A percentile compares a stretch with the other conserved stretches of the same genome.
Conservation (phyloP, 1,140 invertebrate species). For the Euwallacea fornicatus region DNA sequence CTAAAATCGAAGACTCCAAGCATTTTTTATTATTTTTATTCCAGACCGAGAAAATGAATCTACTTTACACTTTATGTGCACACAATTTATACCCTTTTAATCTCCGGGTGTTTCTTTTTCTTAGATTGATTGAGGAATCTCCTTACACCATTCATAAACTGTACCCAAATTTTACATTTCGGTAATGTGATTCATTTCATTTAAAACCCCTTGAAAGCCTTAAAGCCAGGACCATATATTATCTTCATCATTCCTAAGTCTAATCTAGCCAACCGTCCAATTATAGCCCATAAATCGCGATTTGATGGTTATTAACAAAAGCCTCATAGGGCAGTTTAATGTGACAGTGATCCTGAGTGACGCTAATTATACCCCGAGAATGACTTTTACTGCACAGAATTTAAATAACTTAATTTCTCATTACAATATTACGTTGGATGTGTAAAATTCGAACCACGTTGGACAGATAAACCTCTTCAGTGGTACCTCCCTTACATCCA, state of each 20-base stretch:
- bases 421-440: too few relatives aligned
- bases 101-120: too few relatives aligned
- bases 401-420: too few relatives aligned
- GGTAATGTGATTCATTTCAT: neutral
- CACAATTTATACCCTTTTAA: too few relatives aligned
- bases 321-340: neutral
- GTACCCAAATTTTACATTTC: neutral
- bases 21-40: too few relatives aligned
- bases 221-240: neutral
- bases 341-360: neutral
- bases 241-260: neutral
- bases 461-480: too few relatives aligned
- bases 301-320: slow-evolving; percentile 3
- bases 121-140: too few relatives aligned
- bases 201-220: neutral
- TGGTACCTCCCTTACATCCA: slow-evolving; percentile 6
- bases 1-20: too few relatives aligned
- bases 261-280: neutral
- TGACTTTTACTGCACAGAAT: neutral
- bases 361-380: neutral
- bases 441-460: too few relatives aligned
- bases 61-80: too few relatives aligned
- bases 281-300: neutral
- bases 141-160: too few relatives aligned
- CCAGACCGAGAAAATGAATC: too few relatives aligned